A percentile compares a stretch with the other conserved stretches of the same genome.
phyloP scores from a whole-genome alignment of 2,113 vertebrate species.

The Lophotis ruficrista region DNA sequence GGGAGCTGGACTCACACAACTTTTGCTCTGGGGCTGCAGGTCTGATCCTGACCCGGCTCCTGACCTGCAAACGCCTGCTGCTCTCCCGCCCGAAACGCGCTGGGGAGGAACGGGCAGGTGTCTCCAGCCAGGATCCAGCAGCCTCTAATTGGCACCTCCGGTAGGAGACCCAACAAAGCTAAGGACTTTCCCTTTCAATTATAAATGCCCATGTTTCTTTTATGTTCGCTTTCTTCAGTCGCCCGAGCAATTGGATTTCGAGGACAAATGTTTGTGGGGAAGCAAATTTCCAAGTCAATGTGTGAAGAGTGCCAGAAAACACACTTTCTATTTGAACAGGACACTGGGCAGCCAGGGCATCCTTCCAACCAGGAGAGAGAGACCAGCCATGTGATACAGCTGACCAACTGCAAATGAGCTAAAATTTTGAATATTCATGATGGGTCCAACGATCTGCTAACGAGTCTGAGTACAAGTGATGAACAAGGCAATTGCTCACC shows the following conservation, averaged over 20 bases:
- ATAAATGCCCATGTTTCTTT: constrained; percentile 35
- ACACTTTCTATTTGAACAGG: fast-evolving
- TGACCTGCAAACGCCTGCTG: background rate
- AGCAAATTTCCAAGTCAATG: background rate
- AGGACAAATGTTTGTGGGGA: constrained; percentile 42
- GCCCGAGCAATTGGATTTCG: background rate
- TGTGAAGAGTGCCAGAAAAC: background rate
- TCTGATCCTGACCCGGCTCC: background rate
- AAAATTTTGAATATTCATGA: background rate
- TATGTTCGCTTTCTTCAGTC: background rate
- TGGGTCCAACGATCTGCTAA: background rate
- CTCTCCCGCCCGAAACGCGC: fast-evolving
- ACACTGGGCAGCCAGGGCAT: background rate
- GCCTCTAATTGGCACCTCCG: constrained; percentile 40
- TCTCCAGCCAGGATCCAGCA: background rate
- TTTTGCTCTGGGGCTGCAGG: background rate
- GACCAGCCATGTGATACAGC: background rate
- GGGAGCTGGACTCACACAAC: background rate
- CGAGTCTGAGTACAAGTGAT: background rate
- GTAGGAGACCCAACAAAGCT: background rate
- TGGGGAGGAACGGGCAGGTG: background rate
- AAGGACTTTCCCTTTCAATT: constrained; percentile 44
- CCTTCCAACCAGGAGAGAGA: background rate
- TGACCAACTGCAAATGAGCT: background rate
- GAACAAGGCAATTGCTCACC: background rate